Percentiles rank a stretch among this genome's conserved stretches.
phyloP scores from a whole-genome alignment of 1,140 invertebrate species.

The Marisa cornuarietis region DNA sequence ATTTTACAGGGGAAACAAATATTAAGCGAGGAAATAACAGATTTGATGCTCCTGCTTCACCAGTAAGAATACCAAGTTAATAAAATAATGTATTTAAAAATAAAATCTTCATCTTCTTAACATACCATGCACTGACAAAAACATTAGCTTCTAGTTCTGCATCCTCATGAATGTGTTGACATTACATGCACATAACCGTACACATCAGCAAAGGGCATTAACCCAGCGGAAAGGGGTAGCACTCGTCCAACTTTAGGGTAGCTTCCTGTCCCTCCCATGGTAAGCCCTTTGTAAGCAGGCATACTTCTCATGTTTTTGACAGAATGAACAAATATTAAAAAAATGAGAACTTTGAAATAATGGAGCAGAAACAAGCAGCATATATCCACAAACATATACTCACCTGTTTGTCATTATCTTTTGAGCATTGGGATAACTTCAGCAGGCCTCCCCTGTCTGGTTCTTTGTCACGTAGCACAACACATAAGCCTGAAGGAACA shows the following conservation, averaged over 20 bases:
- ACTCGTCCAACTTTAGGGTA: too few relatives aligned
- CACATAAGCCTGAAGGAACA: slow-evolving; percentile 3
- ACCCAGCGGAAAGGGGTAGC: too few relatives aligned
- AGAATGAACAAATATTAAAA: too few relatives aligned
- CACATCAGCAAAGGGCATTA: too few relatives aligned
- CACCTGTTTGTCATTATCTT: background rate
- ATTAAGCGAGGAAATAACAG: background rate
- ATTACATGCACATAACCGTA: too few relatives aligned
- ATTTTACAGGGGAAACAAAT: background rate
- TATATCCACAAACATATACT: background rate
- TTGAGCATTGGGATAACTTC: slow-evolving; percentile 1
- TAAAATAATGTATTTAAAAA: background rate
- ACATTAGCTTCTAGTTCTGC: too few relatives aligned
- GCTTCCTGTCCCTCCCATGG: too few relatives aligned
- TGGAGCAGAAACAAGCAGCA: background rate
- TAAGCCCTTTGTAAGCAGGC: too few relatives aligned
- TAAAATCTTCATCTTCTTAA: too few relatives aligned
- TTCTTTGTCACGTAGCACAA: slow-evolving; percentile 4
- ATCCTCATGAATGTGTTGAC: too few relatives aligned
- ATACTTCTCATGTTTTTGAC: too few relatives aligned
- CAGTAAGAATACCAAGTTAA: background rate
- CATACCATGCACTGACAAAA: too few relatives aligned
- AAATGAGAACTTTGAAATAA: background rate
- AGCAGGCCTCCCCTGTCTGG: slow-evolving; percentile 6
- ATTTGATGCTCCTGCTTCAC: background rate